Evolutionary conservation across 2,797 vertebrate species (phyloP).

Genomic region (Monodelphis domestica): DNA sequence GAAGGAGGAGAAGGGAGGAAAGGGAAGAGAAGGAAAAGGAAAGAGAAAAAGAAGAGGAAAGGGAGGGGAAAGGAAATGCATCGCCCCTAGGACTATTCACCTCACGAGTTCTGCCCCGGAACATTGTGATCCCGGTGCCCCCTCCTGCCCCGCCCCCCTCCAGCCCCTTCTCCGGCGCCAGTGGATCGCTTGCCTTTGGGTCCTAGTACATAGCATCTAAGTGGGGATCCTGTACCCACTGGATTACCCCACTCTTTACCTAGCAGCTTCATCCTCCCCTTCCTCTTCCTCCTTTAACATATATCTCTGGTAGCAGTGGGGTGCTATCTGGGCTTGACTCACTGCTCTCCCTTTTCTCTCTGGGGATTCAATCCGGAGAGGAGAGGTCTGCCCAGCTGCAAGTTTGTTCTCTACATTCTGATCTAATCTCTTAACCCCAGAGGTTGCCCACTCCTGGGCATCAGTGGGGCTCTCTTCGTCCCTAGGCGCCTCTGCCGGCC

Average conservation of each 20-base stretch:
- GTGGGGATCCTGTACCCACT: conserved; percentile 19
- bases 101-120: conserved; percentile 38
- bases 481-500: conserved; percentile 16
- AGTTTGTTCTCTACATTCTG: conserved; percentile 66
- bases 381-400: conserved; percentile 31
- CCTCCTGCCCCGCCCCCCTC: conserved; percentile 53
- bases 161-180: conserved; percentile 28
- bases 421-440: not conserved
- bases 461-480: not conserved
- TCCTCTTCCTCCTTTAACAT: conserved; percentile 46
- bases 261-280: not conserved
- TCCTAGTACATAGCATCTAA: conserved; percentile 41
- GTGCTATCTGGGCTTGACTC: not conserved
- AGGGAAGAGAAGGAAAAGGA: not conserved
- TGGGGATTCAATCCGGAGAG: conserved; percentile 19
- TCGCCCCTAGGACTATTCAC: not conserved
- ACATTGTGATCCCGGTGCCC: not conserved
- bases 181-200: conserved; percentile 48
- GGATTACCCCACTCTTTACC: conserved; percentile 27
- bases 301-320: not conserved
- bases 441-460: conserved; percentile 4
- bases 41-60: not conserved
- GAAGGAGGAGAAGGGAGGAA: not conserved
- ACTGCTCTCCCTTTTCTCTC: not conserved
- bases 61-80: not conserved